Conservation (phyloP, 2,888 invertebrate species). For the Alviniconcha strummeri region DNA sequence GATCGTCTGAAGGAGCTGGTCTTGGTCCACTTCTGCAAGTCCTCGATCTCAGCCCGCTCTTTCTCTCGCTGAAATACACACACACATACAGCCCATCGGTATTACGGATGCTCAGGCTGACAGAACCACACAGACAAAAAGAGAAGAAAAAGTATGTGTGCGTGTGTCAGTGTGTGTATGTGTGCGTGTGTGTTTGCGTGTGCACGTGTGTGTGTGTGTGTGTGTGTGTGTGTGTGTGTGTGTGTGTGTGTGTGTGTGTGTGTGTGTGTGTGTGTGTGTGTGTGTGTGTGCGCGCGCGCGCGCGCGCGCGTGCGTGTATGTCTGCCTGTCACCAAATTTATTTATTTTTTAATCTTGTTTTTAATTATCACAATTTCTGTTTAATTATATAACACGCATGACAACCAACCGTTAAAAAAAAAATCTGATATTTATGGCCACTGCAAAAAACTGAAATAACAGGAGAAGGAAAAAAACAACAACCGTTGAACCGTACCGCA, state of each 20-base stretch:
- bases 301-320: background rate
- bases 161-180: background rate
- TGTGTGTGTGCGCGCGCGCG: background rate
- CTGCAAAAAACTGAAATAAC: too few relatives aligned
- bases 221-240: background rate
- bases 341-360: too few relatives aligned
- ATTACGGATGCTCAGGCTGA: background rate
- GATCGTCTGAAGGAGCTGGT: slow-evolving; percentile 44
- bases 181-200: background rate
- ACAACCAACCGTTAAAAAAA: too few relatives aligned
- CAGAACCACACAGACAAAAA: background rate
- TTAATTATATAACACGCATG: too few relatives aligned
- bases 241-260: background rate
- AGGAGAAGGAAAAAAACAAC: too few relatives aligned
- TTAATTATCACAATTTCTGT: too few relatives aligned
- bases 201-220: background rate
- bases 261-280: slow-evolving; percentile 1
- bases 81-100: background rate
- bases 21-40: slow-evolving; percentile 53
- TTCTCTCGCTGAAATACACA: slow-evolving; percentile 48
- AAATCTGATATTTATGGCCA: too few relatives aligned
- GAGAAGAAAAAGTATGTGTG: background rate
- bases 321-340: too few relatives aligned
- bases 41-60: slow-evolving; percentile 40
- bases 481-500: too few relatives aligned